Base-by-base conservation (phyloP, 2,797 vertebrate species). In the Myotis daubentonii region DNA sequence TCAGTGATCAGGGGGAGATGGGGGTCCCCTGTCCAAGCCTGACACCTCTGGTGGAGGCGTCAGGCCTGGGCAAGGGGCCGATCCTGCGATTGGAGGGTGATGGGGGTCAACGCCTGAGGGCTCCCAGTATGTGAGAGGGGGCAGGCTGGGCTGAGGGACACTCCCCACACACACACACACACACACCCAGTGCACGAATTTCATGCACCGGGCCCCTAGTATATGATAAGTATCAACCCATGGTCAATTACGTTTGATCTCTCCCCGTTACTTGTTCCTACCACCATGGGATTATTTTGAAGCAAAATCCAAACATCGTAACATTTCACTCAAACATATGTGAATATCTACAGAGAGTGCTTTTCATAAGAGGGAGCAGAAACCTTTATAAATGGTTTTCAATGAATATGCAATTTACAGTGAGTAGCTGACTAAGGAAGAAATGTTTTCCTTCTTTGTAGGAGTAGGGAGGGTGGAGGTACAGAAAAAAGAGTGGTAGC, bases 241-340 rank as follows among this genome's bases (percentile, higher is more conserved):
- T 84, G 44, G 55, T 78, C 57, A 36, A 3, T 93, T 23, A 47
- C 3, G 22, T 87, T 84, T 87, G n/a, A 66, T 78, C 20, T 91
- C 65, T 13, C 8, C 5, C 17, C 8, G 5, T 28, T 82, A 33
- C 75, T 47, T 19, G 28, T 76, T 80, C 62, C 25, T 60, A 78
- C 5, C 5, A 51, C 36, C 51, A 65, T 38, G 6, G 33, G 33
- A 68, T 91, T 83, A 87, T 91, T 83, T 81, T 78, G 71, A 91
- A 92, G 71, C 49, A 95, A 90, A 95, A 83, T 44, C 47, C 72
- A 94, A 82, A 87, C 4, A 87, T 78, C 7, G 11, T 70, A 87
- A 80, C 49, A n/a, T 84, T 95, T 92, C 28, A 55, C 36, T 78
- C 47, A 66, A 78, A 47, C 10, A 5, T 38, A 49, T 41, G 49